Evolutionary conservation across 2,113 vertebrate species (phyloP), one percentile per base, ranked within the genome.

Genomic region (Strix aluco): DNA sequence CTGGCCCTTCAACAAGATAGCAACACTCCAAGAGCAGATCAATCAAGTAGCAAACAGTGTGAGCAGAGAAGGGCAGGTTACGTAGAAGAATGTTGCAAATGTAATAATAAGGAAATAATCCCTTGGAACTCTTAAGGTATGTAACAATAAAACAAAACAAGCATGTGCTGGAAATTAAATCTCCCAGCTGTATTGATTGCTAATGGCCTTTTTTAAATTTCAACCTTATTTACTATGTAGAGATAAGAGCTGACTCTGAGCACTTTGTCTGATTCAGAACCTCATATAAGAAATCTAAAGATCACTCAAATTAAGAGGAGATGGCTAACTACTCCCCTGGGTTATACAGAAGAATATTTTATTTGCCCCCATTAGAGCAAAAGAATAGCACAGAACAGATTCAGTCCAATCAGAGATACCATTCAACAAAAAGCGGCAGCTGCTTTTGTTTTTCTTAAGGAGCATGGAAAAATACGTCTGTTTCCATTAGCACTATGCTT

Each of bases 281-380:
- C 94, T 86, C 34, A 25, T 57, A 85, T 95, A 97, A 97, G 97
- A 88, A 97, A 97, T 92, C 94, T 94, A 46, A 97, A 95, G 96
- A 97, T 97, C 95, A 95, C 96, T 97, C 97, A 97, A 96, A 98
- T 98, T 97, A 97, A 96, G 93, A 97, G 96, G 94, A 93, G 95
- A 93, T 62, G 75, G 96, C 92, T 95, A 97, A 97, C 96, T 95
- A 78, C 96, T 97, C 97, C 96, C 96, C 18, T 10, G 97, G 86
- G 97, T 81, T 61, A 57, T 46, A 65, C 80, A 61, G 81, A 95
- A 88, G 86, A 94, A 90, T 90, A 91, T 96, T 97, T 97, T 93
- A 83, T 85, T 89, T 81, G 44, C 88, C 96, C 96, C 94, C 95
- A 97, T 97, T 97, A 97, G 94, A 97, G 88, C 69, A 91, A 84